phyloP scores from a whole-genome alignment of 2,797 vertebrate species.

The Semaprochilodus insignis region DNA sequence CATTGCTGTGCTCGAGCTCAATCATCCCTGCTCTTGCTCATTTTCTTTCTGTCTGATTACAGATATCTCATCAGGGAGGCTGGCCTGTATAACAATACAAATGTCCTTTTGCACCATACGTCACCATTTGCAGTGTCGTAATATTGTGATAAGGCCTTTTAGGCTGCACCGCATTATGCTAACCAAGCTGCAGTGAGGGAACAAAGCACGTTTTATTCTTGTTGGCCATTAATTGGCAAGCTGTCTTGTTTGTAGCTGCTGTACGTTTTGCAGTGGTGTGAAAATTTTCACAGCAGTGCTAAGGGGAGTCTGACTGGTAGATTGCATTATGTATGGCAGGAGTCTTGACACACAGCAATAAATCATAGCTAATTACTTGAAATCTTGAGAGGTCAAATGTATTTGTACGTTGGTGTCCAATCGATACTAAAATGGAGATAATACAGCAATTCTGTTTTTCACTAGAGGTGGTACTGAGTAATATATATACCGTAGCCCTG shows the following conservation, averaged over 20 bases:
- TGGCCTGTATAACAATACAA: slow-evolving; percentile 5
- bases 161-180: slow-evolving; percentile 9
- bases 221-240: neutral
- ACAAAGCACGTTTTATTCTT: neutral
- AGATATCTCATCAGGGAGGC: neutral
- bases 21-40: neutral
- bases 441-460: too few relatives aligned
- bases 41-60: neutral
- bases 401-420: too few relatives aligned
- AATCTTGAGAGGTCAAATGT: too few relatives aligned
- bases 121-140: neutral
- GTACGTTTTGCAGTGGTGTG: neutral
- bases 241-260: neutral
- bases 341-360: neutral
- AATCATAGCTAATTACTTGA: neutral
- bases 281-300: neutral
- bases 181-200: neutral
- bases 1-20: neutral
- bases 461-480: too few relatives aligned
- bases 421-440: too few relatives aligned
- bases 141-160: neutral
- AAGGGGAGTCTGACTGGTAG: neutral
- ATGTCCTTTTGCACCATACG: neutral
- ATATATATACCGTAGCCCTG: too few relatives aligned
- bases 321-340: neutral